Base-by-base conservation (phyloP, 2,113 vertebrate genomes). In the Danionella cerebrum region DNA sequence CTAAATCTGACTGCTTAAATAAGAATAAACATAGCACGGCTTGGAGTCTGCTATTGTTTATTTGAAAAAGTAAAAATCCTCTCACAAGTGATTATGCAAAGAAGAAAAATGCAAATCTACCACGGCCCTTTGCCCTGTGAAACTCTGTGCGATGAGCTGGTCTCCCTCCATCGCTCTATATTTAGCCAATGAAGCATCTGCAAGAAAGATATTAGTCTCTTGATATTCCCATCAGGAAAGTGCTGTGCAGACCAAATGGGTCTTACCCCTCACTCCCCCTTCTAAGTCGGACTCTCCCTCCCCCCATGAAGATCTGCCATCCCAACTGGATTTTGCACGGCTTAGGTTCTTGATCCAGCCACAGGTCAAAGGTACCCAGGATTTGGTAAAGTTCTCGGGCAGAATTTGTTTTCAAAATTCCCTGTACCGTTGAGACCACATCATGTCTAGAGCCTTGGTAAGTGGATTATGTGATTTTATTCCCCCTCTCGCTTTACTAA, bases 171-270 rank as follows among this genome's bases (percentile, higher is more conserved):
- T 82, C 25, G 27, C 70, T 81, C 89, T 95, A 96, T 92, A 92
- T 92, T 91, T 96, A 95, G 89, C 9, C 1, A 73, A 80, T 83
- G 85, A 90, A 88, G 90, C 92, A 93, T 92, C 85, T 87, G 88
- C n/a, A 78, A 92, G 89, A 88, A 87, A 88, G 77, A 88, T 89
- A 87, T 84, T 89, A 86, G 88, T 81, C 88, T 86, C 83, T 87
- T 88, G 87, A 93, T 92, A 92, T 90, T 86, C 82, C 85, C 91
- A 91, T 91, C 91, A 92, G 90, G 91, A 91, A 79, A 88, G 70
- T 80, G 82, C 86, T 78, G 83, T 84, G 87, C 90, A 89, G 87
- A 84, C 79, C 81, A 74, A 57, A 13, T 72, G 66, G 60, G 77
- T 76, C 76, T 13, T 5, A 69, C 77, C 77, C 69, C 80, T 53